phyloP scores from a whole-genome alignment of 2,888 invertebrate genomes.

The Pammene aurita region DNA sequence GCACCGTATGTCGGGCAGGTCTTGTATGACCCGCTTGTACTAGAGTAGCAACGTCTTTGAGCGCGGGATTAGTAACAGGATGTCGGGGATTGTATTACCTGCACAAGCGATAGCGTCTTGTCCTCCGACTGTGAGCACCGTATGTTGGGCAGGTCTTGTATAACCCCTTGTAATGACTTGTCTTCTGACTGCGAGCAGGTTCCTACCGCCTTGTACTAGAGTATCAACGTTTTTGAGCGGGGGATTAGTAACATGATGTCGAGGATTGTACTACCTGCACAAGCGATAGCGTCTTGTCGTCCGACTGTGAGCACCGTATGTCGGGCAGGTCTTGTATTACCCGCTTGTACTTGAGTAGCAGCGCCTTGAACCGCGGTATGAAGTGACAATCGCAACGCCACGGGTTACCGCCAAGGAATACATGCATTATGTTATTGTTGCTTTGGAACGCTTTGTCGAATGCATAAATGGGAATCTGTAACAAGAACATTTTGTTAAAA shows the following conservation, averaged over 20 bases:
- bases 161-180: too few species aligned
- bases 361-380: constrained; percentile 89
- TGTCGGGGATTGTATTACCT: too few species aligned
- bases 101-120: too few species aligned
- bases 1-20: constrained; percentile 88
- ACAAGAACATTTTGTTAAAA: constrained; percentile 38
- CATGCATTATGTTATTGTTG: constrained; percentile 87
- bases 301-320: constrained; percentile 86
- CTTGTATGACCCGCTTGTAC: constrained; percentile 86
- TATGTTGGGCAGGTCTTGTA: constrained; percentile 87
- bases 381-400: constrained; percentile 93
- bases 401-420: constrained; percentile 89
- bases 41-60: too few species aligned
- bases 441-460: constrained; percentile 90
- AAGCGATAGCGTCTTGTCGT: constrained; percentile 85
- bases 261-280: constrained; percentile 76
- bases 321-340: constrained; percentile 88
- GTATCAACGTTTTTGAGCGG: too few species aligned
- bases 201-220: too few species aligned
- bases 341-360: constrained; percentile 86
- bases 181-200: too few species aligned
- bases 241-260: too few species aligned
- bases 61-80: too few species aligned
- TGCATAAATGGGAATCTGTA: constrained; percentile 90
- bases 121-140: constrained; percentile 86